These are phyloP conservation scores for Cephus rjabovi DNA, from an alignment of 2,888 invertebrate genomes.

Conservation along the genomic window DNA sequence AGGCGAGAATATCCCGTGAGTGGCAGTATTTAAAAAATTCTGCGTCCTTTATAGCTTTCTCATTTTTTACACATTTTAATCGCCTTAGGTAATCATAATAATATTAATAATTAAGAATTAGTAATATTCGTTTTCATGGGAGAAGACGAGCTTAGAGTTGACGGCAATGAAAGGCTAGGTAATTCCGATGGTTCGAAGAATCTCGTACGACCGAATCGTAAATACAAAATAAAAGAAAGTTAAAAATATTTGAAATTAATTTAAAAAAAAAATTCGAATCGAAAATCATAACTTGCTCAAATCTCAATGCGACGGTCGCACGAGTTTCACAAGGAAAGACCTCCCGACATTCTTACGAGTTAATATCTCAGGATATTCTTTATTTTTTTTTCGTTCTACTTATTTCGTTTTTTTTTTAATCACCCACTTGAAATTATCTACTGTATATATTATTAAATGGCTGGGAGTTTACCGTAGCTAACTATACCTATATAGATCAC, in stretches of 20 bases:
- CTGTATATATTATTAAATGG: conserved; percentile 20
- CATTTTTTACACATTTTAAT: conserved; percentile 5
- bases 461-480: conserved; percentile 27
- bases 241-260: neutral
- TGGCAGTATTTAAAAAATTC: neutral
- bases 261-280: neutral
- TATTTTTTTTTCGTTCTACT: conserved; percentile 11
- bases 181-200: neutral
- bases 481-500: conserved; percentile 21
- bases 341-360: conserved; percentile 30
- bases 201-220: neutral
- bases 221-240: neutral
- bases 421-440: conserved; percentile 5
- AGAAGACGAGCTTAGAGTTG: conserved; percentile 43
- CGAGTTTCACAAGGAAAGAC: neutral
- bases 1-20: neutral
- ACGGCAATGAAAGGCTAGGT: conserved; percentile 8
- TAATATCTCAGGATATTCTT: conserved; percentile 47
- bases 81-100: neutral
- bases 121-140: conserved; percentile 26
- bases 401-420: neutral
- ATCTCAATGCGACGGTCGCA: neutral
- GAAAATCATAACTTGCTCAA: neutral
- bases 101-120: conserved; percentile 11
- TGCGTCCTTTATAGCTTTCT: neutral